These are phyloP conservation scores for Barnardius zonarius DNA, from an alignment of 2,113 vertebrate genomes.

Conservation along the genomic window DNA sequence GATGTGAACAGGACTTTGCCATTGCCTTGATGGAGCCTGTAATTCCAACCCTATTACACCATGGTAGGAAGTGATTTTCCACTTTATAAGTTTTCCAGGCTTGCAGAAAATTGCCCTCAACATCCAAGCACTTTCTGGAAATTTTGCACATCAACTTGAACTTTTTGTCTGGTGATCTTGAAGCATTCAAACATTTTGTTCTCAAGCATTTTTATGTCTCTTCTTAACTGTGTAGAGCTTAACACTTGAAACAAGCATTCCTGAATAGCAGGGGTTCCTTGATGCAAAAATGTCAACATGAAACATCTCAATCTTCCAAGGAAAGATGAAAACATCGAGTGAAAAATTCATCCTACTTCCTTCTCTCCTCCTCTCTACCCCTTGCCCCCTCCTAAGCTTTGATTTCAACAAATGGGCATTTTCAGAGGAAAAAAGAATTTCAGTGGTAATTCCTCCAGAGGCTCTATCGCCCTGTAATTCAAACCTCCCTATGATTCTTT, in stretches of 20 bases:
- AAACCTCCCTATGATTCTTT: neutral
- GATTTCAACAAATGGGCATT: neutral
- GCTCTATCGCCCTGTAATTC: neutral
- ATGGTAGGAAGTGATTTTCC: neutral
- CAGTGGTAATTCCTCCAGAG: neutral
- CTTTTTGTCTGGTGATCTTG: neutral
- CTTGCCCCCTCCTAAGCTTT: neutral
- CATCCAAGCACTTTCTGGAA: neutral
- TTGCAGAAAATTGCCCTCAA: neutral
- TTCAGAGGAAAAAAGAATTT: neutral
- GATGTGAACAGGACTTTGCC: neutral
- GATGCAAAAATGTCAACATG: neutral
- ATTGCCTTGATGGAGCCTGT: neutral
- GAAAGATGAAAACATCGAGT: neutral
- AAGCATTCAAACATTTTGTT: neutral
- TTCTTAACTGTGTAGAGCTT: neutral
- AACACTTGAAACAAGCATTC: neutral
- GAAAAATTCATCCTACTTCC: neutral
- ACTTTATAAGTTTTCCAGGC: neutral
- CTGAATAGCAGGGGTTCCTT: neutral
- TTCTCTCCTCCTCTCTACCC: neutral
- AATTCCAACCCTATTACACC: neutral
- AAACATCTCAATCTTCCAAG: neutral
- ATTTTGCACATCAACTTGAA: neutral
- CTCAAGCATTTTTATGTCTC: neutral